Evolutionary conservation across 2,888 invertebrate species (phyloP), one percentile per base, ranked within the genome.

Genomic region (Oegoconia quadripuncta): DNA sequence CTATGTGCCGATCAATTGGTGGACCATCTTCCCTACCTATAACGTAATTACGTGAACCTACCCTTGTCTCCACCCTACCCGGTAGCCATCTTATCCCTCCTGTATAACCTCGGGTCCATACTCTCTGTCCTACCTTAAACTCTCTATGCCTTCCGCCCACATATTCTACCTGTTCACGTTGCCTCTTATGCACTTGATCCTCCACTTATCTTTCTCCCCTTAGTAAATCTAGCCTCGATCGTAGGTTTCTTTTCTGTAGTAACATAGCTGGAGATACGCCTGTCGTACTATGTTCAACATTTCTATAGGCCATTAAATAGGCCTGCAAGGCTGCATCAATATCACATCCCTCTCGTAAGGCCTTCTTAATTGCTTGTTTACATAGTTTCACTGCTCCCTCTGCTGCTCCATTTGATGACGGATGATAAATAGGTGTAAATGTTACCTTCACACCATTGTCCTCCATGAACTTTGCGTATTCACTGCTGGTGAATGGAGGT

Each of bases 331-430:
- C 33, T 12, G 18, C 23, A 4, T 33, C 33, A 5, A 33, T 2
- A 9, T 33, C 33, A 2, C 9, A 8, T 2, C 33, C 14, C 2
- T 33, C 33, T 9, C 23, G 16, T 2, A 33, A 3, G 3, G 33
- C 3, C 14, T 33, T 33, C 9, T 33, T 33, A 16, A 47, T 37
- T 2, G 33, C 39, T 3, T 38, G 20, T 28, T 46, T 49, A 25
- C 44, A 42, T 7, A 44, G 18, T 26, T 41, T 46, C 0, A 46
- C 44, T 2, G 44, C 49, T 2, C 30, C 33, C 28, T 49, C 49
- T 3, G 42, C 49, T 2, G 46, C 46, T 15, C 49, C 49, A 22
- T 49, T 49, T 2, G 42, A 44, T 2, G 42, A 14, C 2, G 49
- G 44, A 16, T 49, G 46, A 9, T 34, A 34, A 3, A 25, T 15